Percentiles rank a stretch among this genome's conserved stretches.
Evolutionary conservation across 2,797 vertebrate species (phyloP).

Genomic region (Pelobates cultripes): DNA sequence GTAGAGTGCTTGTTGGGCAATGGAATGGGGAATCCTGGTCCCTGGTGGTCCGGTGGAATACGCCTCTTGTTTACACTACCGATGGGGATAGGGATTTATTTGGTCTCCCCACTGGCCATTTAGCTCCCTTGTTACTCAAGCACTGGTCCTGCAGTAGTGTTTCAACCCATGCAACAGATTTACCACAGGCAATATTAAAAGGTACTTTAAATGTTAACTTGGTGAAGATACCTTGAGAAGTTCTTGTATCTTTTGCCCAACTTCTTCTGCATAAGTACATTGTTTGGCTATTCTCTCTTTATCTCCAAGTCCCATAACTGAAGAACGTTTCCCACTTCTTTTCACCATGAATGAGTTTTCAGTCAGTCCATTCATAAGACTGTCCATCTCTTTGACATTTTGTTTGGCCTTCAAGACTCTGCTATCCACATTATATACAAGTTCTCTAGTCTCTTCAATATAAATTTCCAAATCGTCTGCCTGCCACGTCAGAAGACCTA

Average conservation of each 20-base stretch:
- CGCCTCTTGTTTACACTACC: too few species aligned
- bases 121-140: too few species aligned
- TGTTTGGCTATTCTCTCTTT: slow-evolving; percentile 69
- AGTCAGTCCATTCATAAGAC: slow-evolving; percentile 68
- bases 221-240: slow-evolving; percentile 62
- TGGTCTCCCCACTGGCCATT: too few species aligned
- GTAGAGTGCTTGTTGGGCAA: too few species aligned
- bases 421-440: slow-evolving; percentile 67
- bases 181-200: too few species aligned
- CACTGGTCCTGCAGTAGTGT: too few species aligned
- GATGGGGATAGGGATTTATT: too few species aligned
- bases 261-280: slow-evolving; percentile 64
- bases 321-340: slow-evolving; percentile 58
- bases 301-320: slow-evolving; percentile 67
- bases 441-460: slow-evolving; percentile 65
- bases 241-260: slow-evolving; percentile 71
- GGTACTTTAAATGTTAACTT: too few species aligned
- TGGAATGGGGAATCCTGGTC: too few species aligned
- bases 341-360: slow-evolving; percentile 68
- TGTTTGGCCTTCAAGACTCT: slow-evolving; percentile 74
- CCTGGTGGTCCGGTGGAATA: too few species aligned
- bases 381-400: slow-evolving; percentile 72
- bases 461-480: slow-evolving; percentile 73
- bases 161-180: too few species aligned
- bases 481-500: slow-evolving; percentile 71